A percentile compares a stretch with the other conserved stretches of the same genome.
Evolutionary conservation across 2,888 invertebrate genomes (phyloP).

Genomic region (Elysia crispata): DNA sequence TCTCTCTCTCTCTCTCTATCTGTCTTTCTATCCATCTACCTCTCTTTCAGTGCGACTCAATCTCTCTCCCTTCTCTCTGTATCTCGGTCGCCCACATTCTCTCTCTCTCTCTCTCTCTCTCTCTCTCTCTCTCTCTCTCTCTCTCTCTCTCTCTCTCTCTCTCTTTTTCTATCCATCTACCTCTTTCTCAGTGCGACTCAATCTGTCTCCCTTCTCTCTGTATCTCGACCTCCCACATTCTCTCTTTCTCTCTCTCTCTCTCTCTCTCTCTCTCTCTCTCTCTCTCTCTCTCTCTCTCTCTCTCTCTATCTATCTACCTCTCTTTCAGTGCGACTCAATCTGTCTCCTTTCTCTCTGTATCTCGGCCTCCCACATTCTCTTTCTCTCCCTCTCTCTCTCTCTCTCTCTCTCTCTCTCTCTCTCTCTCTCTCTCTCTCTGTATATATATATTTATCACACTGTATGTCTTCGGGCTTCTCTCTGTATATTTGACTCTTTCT

Average conservation of each 20-base stretch:
- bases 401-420: not conserved
- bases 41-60: too few relatives aligned
- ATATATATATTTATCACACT: too few relatives aligned
- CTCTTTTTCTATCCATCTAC: not conserved
- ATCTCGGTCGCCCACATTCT: too few relatives aligned
- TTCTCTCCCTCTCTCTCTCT: not conserved
- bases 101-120: too few relatives aligned
- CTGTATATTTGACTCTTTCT: not conserved
- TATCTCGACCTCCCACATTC: not conserved
- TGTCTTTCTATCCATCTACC: too few relatives aligned
- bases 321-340: too few relatives aligned
- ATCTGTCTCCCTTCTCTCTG: too few relatives aligned
- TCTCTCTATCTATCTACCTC: too few relatives aligned
- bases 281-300: slow-evolving; percentile 27
- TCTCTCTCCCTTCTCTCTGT: too few relatives aligned
- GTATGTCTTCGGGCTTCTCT: too few relatives aligned
- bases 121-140: not conserved
- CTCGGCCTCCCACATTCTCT: not conserved
- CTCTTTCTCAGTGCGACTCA: not conserved
- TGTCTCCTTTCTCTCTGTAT: too few relatives aligned
- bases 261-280: not conserved
- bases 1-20: too few relatives aligned
- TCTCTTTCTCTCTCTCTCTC: not conserved
- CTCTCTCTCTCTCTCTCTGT: slow-evolving; percentile 29
- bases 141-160: not conserved